These are phyloP conservation scores for Chaenogobius annularis DNA, from an alignment of 2,113 vertebrate species.

Conservation along the genomic window DNA sequence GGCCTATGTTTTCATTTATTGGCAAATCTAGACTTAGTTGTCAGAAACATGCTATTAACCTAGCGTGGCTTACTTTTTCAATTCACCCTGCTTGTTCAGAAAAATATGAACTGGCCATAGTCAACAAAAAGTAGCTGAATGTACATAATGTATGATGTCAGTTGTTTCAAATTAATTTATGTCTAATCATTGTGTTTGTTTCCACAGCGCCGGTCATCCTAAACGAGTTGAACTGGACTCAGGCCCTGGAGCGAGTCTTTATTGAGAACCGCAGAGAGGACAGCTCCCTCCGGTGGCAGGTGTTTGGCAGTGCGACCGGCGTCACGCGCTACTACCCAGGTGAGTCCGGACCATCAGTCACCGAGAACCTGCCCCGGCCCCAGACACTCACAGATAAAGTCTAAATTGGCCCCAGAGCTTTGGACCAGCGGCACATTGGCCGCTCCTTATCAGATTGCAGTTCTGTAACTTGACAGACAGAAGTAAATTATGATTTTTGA, in stretches of 20 bases:
- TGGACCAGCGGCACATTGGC: slow-evolving; percentile 53
- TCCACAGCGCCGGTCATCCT: slow-evolving; percentile 89
- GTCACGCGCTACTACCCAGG: slow-evolving; percentile 97
- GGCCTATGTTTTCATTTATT: neutral
- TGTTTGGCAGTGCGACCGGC: slow-evolving; percentile 95
- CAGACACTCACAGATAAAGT: slow-evolving; percentile 61
- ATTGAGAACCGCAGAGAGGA: slow-evolving; percentile 91
- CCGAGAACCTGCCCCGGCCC: slow-evolving; percentile 12
- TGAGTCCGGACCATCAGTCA: slow-evolving; percentile 58
- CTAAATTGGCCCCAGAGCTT: slow-evolving; percentile 64
- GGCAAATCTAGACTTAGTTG: neutral
- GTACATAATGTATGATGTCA: neutral
- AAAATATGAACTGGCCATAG: neutral
- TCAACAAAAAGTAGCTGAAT: neutral
- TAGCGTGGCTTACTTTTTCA: neutral
- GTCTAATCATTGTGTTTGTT: slow-evolving; percentile 8
- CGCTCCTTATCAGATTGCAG: slow-evolving; percentile 68
- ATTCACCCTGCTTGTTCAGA: neutral
- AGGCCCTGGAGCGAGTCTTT: slow-evolving; percentile 91
- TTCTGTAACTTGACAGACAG: slow-evolving; percentile 53
- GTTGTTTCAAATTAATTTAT: neutral
- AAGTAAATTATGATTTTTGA: slow-evolving; percentile 67
- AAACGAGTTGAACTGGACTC: slow-evolving; percentile 97
- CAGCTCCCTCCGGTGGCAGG: slow-evolving; percentile 95
- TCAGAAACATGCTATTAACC: neutral